Percentiles rank a stretch among this genome's conserved stretches.
phyloP scores from a whole-genome alignment of 2,113 vertebrate species.

The Struthidea cinerea region DNA sequence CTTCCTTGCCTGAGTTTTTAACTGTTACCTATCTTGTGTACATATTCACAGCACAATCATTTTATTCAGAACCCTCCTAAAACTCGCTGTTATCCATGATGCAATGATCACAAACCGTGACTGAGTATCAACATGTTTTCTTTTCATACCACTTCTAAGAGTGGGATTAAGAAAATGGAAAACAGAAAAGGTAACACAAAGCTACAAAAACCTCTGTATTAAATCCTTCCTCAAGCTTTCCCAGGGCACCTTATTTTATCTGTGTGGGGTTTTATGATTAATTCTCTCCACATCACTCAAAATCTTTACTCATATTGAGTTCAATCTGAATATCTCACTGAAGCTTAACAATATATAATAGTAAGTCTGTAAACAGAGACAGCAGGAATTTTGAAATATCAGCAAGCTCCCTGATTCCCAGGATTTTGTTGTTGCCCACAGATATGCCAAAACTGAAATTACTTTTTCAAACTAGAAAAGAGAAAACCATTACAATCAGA shows the following conservation, averaged over 20 bases:
- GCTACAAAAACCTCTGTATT: not conserved
- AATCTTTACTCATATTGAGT: not conserved
- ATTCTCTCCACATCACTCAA: not conserved
- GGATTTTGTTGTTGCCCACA: not conserved
- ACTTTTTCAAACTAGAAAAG: not conserved
- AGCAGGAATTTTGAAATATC: slow-evolving; percentile 8
- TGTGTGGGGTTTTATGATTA: not conserved
- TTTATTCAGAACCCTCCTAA: not conserved
- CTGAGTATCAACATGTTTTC: not conserved
- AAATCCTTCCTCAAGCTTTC: not conserved
- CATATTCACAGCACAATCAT: not conserved
- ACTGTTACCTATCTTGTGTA: not conserved
- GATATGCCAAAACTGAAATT: not conserved
- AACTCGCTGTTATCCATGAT: not conserved
- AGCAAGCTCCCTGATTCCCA: not conserved
- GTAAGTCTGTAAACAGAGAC: slow-evolving; percentile 9
- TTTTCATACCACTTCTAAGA: not conserved
- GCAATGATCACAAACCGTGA: not conserved
- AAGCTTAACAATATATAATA: not conserved
- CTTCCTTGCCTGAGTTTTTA: not conserved
- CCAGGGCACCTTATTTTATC: not conserved
- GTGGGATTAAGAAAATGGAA: not conserved
- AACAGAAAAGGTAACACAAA: not conserved
- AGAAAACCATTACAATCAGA: not conserved
- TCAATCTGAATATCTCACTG: not conserved